Percentiles rank a stretch among this genome's conserved stretches.
Evolutionary conservation across 2,113 vertebrate species (phyloP).

Genomic region (Bombycilla garrulus): DNA sequence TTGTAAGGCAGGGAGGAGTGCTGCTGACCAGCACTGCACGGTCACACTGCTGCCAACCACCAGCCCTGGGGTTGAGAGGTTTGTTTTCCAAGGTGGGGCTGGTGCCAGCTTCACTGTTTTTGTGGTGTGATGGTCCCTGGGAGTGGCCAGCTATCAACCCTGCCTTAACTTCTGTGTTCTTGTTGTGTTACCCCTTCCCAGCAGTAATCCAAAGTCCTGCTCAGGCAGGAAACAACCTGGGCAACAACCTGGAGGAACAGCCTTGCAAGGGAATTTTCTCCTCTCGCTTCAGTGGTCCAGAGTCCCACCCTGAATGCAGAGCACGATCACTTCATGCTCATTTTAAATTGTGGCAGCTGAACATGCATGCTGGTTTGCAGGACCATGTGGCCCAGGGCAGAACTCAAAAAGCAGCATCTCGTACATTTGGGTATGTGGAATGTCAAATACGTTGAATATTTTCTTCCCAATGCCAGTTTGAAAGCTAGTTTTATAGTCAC

Average conservation of each 20-base stretch:
- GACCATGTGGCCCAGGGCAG: neutral
- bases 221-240: neutral
- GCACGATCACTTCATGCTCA: neutral
- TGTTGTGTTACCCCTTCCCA: neutral
- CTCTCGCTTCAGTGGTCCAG: neutral
- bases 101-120: neutral
- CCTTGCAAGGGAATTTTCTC: neutral
- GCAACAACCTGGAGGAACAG: neutral
- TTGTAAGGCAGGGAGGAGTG: neutral
- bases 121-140: neutral
- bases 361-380: neutral
- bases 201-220: accelerated
- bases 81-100: neutral
- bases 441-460: neutral
- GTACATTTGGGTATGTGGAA: neutral
- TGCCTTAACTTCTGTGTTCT: neutral
- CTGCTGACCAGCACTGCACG: accelerated
- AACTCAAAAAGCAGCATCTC: neutral
- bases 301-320: neutral
- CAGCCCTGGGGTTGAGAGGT: accelerated
- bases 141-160: neutral
- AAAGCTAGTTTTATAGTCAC: neutral
- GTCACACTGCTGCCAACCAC: neutral
- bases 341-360: neutral
- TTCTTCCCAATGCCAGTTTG: neutral